Base-by-base conservation (phyloP, 2,113 vertebrate species). In the Passer montanus region DNA sequence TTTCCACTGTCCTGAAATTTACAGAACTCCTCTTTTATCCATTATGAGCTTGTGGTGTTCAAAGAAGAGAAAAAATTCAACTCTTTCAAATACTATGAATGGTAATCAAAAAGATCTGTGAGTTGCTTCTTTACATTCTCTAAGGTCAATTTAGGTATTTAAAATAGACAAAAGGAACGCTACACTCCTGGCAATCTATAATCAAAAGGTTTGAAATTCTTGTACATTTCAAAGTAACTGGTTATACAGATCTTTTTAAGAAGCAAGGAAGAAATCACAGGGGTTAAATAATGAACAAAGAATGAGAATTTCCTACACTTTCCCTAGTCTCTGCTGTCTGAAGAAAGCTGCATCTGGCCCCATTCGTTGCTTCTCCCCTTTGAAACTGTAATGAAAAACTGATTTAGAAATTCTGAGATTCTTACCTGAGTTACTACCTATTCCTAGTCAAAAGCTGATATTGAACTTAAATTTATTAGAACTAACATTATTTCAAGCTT, bases 41-140 rank as follows among this genome's bases (percentile, higher is more conserved):
- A 92, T 79, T 79, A 93, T 87, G 90, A 94, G 62, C 24, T 92
- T 77, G 75, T 91, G 26, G 44, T 70, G 81, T 78, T 85, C 72
- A 93, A 94, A 96, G 84, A 85, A 59, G 49, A 84, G 77, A 88
- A 95, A 96, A 97, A 96, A 84, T 81, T 84, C 43, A 93, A 75
- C 87, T 89, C 35, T 85, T 84, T 77, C 64, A 70, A 15, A 50
- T 66, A 62, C 5, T 88, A 76, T 35, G 64, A 84, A 77, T 0
- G 3, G 3, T 70, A 86, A 77, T 43, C 31, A 85, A 56, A 90
- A 93, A 86, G 60, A 41, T 23, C 41, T 19, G 1, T 75, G 59
- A 74, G 37, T 31, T 75, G 3, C 50, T 94, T 47, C 83, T 86
- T 50, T 52, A 52, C 21, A 67, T 78, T 87, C 17, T 39, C 27